Percentiles rank a stretch among this genome's conserved stretches.
These are phyloP conservation scores for Cheilosia vernalis DNA, from an alignment of 2,888 invertebrate genomes.

Conservation along the genomic window DNA sequence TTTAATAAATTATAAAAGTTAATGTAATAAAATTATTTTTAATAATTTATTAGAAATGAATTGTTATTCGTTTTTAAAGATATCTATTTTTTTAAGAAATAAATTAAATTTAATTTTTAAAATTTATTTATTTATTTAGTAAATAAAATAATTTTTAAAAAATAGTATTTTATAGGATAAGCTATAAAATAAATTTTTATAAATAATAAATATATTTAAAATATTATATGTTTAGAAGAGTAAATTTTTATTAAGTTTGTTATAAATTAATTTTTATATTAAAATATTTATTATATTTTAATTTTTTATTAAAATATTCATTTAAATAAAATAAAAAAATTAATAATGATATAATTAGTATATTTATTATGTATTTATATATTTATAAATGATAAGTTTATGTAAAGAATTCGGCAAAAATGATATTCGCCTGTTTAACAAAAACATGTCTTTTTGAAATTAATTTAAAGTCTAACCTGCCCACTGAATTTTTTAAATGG, in stretches of 20 bases:
- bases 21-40: slow-evolving; percentile 86
- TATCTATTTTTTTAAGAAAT: slow-evolving; percentile 89
- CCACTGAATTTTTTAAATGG: slow-evolving; percentile 90
- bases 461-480: slow-evolving; percentile 89
- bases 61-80: slow-evolving; percentile 87
- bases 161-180: slow-evolving; percentile 86
- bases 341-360: slow-evolving; percentile 87
- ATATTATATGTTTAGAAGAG: slow-evolving; percentile 86
- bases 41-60: slow-evolving; percentile 87
- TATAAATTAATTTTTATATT: slow-evolving; percentile 84
- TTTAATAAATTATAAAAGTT: slow-evolving; percentile 83
- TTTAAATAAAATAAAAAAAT: slow-evolving; percentile 83
- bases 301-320: slow-evolving; percentile 83
- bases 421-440: slow-evolving; percentile 89
- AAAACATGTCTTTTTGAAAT: slow-evolving; percentile 89
- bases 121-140: slow-evolving; percentile 78
- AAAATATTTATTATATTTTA: slow-evolving; percentile 83
- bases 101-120: slow-evolving; percentile 84
- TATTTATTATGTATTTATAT: slow-evolving; percentile 79
- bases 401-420: slow-evolving; percentile 81
- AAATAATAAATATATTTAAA: slow-evolving; percentile 82
- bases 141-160: slow-evolving; percentile 81
- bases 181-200: slow-evolving; percentile 86
- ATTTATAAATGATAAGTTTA: slow-evolving; percentile 82
- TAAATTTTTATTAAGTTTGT: slow-evolving; percentile 84